Evolutionary conservation across 2,113 vertebrate genomes (phyloP).

Genomic region (Origma solitaria): DNA sequence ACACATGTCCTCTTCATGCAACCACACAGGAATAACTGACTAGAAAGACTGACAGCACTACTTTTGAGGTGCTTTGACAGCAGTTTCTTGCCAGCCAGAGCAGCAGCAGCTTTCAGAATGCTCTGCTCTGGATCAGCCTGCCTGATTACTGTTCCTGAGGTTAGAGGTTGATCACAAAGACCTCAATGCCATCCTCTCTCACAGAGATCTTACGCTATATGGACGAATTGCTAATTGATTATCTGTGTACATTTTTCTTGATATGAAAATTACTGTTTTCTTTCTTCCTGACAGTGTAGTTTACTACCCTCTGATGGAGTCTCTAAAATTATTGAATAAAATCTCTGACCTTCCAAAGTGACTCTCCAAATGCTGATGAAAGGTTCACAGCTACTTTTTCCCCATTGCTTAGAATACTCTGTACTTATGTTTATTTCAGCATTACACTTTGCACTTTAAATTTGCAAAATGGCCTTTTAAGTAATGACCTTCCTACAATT

Average conservation of each 20-base stretch:
- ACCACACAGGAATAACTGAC: neutral
- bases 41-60: neutral
- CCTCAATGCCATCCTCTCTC: neutral
- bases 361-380: neutral
- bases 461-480: neutral
- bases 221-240: neutral
- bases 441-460: neutral
- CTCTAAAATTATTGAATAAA: neutral
- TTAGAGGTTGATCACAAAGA: neutral
- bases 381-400: neutral
- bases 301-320: neutral
- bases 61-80: neutral
- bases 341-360: neutral
- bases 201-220: neutral
- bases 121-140: neutral
- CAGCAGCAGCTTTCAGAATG: neutral
- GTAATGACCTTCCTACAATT: neutral
- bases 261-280: neutral
- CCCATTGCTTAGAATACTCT: neutral
- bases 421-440: neutral
- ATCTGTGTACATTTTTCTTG: neutral
- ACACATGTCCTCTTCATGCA: neutral
- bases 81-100: neutral
- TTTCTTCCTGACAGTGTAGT: neutral
- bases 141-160: fast-evolving